phyloP scores from a whole-genome alignment of 2,888 invertebrate genomes.

The Campoletis raptor region DNA sequence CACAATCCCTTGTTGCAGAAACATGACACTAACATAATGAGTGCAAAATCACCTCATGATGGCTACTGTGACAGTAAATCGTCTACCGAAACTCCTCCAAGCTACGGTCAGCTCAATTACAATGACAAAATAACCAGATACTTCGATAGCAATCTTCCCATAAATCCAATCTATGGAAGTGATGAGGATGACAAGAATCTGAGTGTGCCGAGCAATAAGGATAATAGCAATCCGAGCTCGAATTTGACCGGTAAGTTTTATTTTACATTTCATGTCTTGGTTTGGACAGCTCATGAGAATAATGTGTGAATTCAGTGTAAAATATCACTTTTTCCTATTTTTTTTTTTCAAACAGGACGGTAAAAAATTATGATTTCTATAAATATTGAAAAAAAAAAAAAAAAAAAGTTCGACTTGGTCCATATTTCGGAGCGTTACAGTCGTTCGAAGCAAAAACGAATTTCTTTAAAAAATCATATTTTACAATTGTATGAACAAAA shows the following conservation, averaged over 20 bases:
- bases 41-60: conserved; percentile 94
- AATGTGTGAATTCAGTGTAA: too few relatives aligned
- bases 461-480: too few relatives aligned
- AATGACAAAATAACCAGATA: conserved; percentile 92
- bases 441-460: too few relatives aligned
- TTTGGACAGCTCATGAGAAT: too few relatives aligned
- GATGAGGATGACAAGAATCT: conserved; percentile 79
- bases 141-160: conserved; percentile 80
- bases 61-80: conserved; percentile 92
- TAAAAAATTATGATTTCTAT: too few relatives aligned
- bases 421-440: too few relatives aligned
- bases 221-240: conserved; percentile 74
- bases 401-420: too few relatives aligned
- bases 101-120: conserved; percentile 94
- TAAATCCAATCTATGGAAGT: conserved; percentile 74
- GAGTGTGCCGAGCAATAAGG: conserved; percentile 75
- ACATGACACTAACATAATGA: conserved; percentile 92
- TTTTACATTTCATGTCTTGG: too few relatives aligned
- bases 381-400: too few relatives aligned
- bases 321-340: too few relatives aligned
- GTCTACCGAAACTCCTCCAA: conserved; percentile 92
- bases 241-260: conserved; percentile 71
- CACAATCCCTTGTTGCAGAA: conserved; percentile 87
- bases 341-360: too few relatives aligned
- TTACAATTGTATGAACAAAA: too few relatives aligned